A percentile compares a stretch with the other conserved stretches of the same genome.
These are phyloP conservation scores for Geotrupes spiniger DNA, from an alignment of 2,888 invertebrate genomes.

Conservation along the genomic window DNA sequence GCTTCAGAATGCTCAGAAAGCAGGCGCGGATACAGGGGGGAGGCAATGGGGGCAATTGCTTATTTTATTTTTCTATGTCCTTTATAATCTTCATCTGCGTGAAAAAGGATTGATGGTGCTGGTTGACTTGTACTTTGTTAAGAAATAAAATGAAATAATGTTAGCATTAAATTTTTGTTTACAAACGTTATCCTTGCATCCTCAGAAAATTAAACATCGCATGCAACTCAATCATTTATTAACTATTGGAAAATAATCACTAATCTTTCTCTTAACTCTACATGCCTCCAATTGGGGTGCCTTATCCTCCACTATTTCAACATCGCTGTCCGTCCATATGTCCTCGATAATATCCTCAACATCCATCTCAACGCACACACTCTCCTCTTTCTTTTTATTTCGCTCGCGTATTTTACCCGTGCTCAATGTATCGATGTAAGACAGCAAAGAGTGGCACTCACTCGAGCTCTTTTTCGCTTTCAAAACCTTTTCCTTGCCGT, in stretches of 20 bases:
- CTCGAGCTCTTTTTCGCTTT: constrained; percentile 9
- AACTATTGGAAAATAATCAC: constrained; percentile 35
- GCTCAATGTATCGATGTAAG: constrained; percentile 30
- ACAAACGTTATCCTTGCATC: no score
- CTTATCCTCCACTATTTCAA: neutral
- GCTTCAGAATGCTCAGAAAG: no score
- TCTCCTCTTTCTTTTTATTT: neutral
- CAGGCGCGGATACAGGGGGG: no score
- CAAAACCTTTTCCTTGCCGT: constrained; percentile 29
- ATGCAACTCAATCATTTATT: constrained; percentile 20
- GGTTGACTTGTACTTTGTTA: no score
- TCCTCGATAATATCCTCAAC: constrained; percentile 16
- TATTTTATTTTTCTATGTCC: no score
- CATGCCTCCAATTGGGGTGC: neutral
- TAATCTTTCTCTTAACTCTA: constrained; percentile 29
- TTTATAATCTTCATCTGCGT: no score
- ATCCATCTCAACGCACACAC: constrained; percentile 16
- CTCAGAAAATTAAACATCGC: neutral
- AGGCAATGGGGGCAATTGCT: no score
- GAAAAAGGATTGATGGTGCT: no score
- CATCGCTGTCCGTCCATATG: neutral
- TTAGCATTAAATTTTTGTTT: no score
- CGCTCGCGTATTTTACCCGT: constrained; percentile 1
- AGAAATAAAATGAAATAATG: no score
- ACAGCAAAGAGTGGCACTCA: constrained; percentile 22